These are phyloP conservation scores for Cephalopterus ornatus DNA, from an alignment of 2,113 vertebrate species.

Conservation along the genomic window DNA sequence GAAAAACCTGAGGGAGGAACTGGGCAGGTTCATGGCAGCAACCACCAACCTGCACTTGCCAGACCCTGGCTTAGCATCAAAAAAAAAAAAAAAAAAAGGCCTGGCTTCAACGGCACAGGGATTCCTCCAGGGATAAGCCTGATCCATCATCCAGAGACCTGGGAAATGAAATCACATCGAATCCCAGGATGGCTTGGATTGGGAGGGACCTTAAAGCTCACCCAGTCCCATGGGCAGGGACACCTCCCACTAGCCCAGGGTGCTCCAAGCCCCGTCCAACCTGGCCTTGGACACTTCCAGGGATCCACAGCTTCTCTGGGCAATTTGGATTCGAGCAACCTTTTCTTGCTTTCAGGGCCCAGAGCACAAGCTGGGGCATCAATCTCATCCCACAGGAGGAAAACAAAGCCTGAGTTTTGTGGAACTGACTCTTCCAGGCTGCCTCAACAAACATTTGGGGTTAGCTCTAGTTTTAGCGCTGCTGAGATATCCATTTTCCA, in stretches of 20 bases:
- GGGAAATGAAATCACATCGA: not conserved
- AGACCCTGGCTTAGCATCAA: not conserved
- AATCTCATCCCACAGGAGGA: not conserved
- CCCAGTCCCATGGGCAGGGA: not conserved
- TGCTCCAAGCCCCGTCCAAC: not conserved
- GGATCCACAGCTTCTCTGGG: not conserved
- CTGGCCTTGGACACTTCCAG: not conserved
- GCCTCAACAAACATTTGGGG: not conserved
- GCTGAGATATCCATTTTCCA: not conserved
- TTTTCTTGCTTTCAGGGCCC: not conserved
- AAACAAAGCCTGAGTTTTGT: not conserved
- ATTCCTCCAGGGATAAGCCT: not conserved
- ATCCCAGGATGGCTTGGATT: not conserved
- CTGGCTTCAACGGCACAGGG: not conserved
- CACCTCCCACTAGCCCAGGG: not conserved
- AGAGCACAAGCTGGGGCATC: not conserved
- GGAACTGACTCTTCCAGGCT: not conserved
- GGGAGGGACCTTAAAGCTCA: not conserved
- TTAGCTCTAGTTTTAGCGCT: not conserved
- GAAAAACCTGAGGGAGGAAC: not conserved
- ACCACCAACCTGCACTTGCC: not conserved
- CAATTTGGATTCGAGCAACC: not conserved
- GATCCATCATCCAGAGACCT: not conserved
- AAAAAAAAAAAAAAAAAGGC: not conserved
- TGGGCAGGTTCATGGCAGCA: not conserved